Evolutionary conservation across 1,140 invertebrate genomes (phyloP).

Genomic region (Drosophila arizonae): DNA sequence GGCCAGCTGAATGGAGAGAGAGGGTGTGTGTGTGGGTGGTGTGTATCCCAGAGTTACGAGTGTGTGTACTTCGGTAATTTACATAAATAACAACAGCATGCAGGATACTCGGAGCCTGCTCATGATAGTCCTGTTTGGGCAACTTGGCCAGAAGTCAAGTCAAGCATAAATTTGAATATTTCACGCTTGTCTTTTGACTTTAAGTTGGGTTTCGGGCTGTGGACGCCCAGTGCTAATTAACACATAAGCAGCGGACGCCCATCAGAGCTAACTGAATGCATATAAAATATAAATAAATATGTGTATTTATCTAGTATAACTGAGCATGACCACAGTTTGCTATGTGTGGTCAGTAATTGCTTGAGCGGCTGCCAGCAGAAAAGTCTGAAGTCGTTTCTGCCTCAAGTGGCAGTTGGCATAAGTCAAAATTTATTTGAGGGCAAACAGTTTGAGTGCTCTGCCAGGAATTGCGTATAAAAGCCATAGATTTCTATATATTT

Average conservation of each 20-base stretch:
- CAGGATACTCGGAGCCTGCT: constrained; percentile 35
- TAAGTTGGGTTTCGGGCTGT: constrained; percentile 51
- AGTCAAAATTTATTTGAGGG: not conserved
- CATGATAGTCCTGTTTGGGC: constrained; percentile 21
- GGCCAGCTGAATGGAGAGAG: not conserved
- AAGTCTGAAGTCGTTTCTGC: not conserved
- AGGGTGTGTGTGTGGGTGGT: constrained; percentile 23
- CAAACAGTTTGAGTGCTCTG: not conserved
- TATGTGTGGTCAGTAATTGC: constrained; percentile 46
- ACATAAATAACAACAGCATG: constrained; percentile 68
- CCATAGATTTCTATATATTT: too few species aligned
- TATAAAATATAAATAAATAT: not conserved
- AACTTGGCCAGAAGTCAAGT: constrained; percentile 45
- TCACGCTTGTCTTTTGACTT: constrained; percentile 61
- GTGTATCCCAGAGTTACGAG: constrained; percentile 39
- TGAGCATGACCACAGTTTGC: constrained; percentile 29
- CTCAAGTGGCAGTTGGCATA: not conserved
- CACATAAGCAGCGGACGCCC: constrained; percentile 64
- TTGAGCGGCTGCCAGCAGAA: too few species aligned
- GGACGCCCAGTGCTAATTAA: constrained; percentile 58
- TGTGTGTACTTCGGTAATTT: constrained; percentile 37
- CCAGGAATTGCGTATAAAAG: not conserved
- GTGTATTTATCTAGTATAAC: not conserved
- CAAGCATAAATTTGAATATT: constrained; percentile 74
- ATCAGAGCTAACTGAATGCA: not conserved